Percentiles rank a stretch among this genome's conserved stretches.
Evolutionary conservation across 2,888 invertebrate genomes (phyloP).

Genomic region (Cryptocephalus moraei): DNA sequence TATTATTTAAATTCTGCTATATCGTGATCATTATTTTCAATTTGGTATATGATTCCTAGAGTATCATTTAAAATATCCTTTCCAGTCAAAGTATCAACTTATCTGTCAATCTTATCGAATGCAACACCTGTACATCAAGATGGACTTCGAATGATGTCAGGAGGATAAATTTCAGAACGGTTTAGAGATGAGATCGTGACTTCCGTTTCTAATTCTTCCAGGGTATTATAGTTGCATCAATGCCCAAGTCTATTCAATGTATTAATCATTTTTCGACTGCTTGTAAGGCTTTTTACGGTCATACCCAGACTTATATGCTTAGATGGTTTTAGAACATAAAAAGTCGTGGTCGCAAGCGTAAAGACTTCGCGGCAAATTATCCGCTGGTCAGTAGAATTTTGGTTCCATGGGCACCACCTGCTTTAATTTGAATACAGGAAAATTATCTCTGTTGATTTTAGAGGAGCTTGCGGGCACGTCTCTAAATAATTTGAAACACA

Average conservation of each 20-base stretch:
- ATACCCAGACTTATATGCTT: conserved; percentile 6
- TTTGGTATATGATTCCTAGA: conserved; percentile 13
- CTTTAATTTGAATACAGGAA: too few relatives aligned
- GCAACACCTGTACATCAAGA: conserved; percentile 11
- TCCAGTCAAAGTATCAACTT: conserved; percentile 12
- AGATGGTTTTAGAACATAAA: too few relatives aligned
- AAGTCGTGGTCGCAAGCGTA: too few relatives aligned
- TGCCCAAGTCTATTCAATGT: conserved; percentile 11
- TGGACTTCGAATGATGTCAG: conserved; percentile 4
- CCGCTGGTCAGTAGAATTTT: too few relatives aligned
- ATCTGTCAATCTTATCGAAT: conserved; percentile 19
- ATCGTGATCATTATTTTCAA: conserved; percentile 6
- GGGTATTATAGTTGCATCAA: conserved; percentile 5
- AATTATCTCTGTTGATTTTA: too few relatives aligned
- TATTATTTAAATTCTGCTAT: conserved; percentile 1
- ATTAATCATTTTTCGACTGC: conserved; percentile 11
- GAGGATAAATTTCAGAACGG: conserved; percentile 7
- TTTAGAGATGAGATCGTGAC: conserved; percentile 3
- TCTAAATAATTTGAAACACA: too few relatives aligned
- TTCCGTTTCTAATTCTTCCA: conserved; percentile 11
- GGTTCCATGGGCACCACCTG: too few relatives aligned
- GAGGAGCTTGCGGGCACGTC: too few relatives aligned
- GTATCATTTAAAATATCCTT: conserved; percentile 18
- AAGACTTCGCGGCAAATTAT: too few relatives aligned
- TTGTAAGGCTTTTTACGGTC: conserved; percentile 8